These are phyloP conservation scores for Trichopoda pennipes DNA, from an alignment of 2,888 invertebrate genomes.

Conservation along the genomic window DNA sequence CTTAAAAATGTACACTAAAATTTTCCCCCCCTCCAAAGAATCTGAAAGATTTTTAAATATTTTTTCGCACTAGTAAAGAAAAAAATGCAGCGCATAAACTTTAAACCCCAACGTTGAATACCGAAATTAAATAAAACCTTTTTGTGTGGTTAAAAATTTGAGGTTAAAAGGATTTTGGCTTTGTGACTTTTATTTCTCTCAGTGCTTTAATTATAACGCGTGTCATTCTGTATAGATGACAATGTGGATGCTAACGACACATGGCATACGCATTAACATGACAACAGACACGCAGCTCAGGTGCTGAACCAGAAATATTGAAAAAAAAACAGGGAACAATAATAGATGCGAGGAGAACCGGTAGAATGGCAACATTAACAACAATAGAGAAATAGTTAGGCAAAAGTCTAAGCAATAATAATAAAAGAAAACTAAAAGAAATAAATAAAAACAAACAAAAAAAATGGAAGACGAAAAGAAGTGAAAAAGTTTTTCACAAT, in stretches of 20 bases:
- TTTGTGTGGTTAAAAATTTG: no score
- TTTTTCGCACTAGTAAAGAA: no score
- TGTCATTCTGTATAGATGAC: slow-evolving; percentile 41
- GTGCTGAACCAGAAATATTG: slow-evolving; percentile 58
- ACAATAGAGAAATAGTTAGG: slow-evolving; percentile 28
- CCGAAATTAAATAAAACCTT: no score
- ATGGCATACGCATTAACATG: slow-evolving; percentile 68
- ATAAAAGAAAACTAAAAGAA: neutral
- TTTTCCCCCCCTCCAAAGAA: no score
- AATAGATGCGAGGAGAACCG: slow-evolving; percentile 31
- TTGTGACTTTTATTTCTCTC: slow-evolving; percentile 18
- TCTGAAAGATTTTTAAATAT: no score
- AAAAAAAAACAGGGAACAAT: slow-evolving; percentile 17
- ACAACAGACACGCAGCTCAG: slow-evolving; percentile 67
- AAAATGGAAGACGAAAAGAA: no score
- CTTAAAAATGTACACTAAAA: no score
- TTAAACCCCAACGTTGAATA: no score
- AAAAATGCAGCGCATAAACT: no score
- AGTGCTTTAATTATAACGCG: slow-evolving; percentile 50
- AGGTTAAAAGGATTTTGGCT: no score
- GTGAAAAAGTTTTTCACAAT: slow-evolving; percentile 1
- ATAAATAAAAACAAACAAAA: neutral
- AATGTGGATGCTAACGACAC: slow-evolving; percentile 59
- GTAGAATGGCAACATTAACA: slow-evolving; percentile 22
- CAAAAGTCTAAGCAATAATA: neutral